phyloP scores from a whole-genome alignment of 2,888 invertebrate species.

The Conops quadrifasciatus region DNA sequence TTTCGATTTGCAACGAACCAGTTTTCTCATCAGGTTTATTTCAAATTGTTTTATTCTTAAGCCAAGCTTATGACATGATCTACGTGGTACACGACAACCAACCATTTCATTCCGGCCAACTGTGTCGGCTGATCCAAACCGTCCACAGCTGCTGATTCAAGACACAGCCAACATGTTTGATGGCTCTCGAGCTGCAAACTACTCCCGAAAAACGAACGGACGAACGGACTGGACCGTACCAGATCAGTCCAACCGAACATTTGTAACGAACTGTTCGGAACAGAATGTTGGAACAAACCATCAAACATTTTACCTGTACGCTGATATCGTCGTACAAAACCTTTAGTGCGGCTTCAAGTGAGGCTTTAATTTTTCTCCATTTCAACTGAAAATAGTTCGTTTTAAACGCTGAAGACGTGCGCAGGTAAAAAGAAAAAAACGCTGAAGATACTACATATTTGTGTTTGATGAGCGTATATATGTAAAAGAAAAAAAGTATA shows the following conservation, averaged over 20 bases:
- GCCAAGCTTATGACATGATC: conserved; percentile 4
- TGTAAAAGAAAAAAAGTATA: background rate
- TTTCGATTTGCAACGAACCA: conserved; percentile 22
- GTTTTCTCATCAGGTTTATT: conserved; percentile 21
- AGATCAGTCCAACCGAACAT: background rate
- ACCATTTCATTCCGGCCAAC: too few species aligned
- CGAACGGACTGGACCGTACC: background rate
- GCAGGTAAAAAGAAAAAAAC: conserved; percentile 33
- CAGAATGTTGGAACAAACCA: too few species aligned
- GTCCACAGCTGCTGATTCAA: background rate
- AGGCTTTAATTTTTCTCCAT: background rate
- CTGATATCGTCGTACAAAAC: background rate
- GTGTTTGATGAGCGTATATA: too few species aligned
- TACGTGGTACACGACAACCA: too few species aligned
- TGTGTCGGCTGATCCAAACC: background rate
- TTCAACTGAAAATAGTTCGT: conserved; percentile 38
- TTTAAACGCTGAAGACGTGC: conserved; percentile 38
- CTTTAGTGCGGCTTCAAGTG: background rate
- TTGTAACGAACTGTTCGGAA: too few species aligned
- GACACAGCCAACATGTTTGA: background rate
- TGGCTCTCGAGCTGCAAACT: background rate
- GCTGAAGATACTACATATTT: too few species aligned
- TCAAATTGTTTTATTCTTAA: conserved; percentile 16
- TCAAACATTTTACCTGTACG: too few species aligned
- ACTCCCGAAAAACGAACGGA: too few species aligned